Evolutionary conservation across 2,888 invertebrate genomes (phyloP), one percentile per base, ranked within the genome.

Genomic region (Scaptomyza reducta): DNA sequence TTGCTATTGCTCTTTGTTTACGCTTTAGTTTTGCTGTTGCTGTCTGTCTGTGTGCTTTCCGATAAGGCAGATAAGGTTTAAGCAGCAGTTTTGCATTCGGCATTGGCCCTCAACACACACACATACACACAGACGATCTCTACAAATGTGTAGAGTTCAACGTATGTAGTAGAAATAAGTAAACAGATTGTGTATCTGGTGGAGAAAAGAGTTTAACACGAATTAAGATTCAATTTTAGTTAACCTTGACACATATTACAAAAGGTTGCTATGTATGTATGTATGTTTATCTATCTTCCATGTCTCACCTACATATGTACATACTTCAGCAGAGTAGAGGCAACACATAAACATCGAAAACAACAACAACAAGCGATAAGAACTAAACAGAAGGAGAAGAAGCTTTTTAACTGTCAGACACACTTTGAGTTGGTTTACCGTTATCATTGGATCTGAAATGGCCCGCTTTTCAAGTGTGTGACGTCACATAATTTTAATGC

Each of bases 51-150:
- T 51, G 27, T 41, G 46, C 51, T 40, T 40, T 40, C 4, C 7
- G 40, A 40, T 40, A 40, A 40, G 40, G 54, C 62, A 66, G 76
- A 78, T 78, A 79, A 73, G 64, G 64, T 27, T 27, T 0, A 11
- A 16, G 57, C 42, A 40, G 40, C 49, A 54, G 54, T 59, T 69
- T 73, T 45, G 73, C 74, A 65, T 73, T 72, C 47, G 77, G 51
- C 75, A 79, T 77, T 77, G 73, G 61, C 75, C 73, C 25, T 70
- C 61, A 66, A 55, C 42, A 40, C 40, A 40, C 16, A 14, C 14
- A 38, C n/a, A 14, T 9, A 38, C 38, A 14, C 38, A 38, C 38
- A 38, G 1, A 54, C 11, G 16, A 18, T 18, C 13, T 42, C 41
- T 42, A 42, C 16, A 22, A 22, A 11, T 18, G 41, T 41, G 41